Base-by-base conservation (phyloP, 2,888 invertebrate species). In the Lochmaea crataegi region DNA sequence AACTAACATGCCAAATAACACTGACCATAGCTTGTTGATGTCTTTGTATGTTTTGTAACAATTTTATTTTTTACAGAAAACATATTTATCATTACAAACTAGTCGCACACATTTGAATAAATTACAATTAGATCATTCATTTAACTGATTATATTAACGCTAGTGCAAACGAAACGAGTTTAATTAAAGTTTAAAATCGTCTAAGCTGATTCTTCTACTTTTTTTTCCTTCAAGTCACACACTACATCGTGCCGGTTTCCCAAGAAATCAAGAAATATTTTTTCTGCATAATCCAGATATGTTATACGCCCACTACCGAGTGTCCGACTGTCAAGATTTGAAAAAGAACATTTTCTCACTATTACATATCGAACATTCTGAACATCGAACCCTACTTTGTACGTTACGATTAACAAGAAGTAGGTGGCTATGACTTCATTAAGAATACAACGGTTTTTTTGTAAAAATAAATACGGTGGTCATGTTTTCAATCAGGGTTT, bases 261-360 rank as follows among this genome's bases (percentile, higher is more conserved):
- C 42, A 18, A 63, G 61, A 63, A 63, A 63, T 63, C 61, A 63
- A 63, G 61, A 63, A 63, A 63, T 63, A 63, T 42, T 41, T 63
- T 63, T 63, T 63, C 41, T 42, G 61, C 32, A 42, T 38, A 60
- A 38, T 18, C 18, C 42, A 14, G 61, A 63, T 42, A 42, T 63
- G 61, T 63, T 63, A n/a, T n/a, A 38, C 61, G 41, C 61, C 61
- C 61, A 63, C 61, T 42, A 18, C 16, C 41, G 16, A 63, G 18
- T 63, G 61, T 63, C 32, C 61, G 61, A 38, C 61, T 63, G 61
- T 63, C 61, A 63, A 63, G 61, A 63, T 63, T 63, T 63, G 61
- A 63, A 42, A 63, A 63, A 42, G 42, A 41, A 42, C 61, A 42
- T 63, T 63, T 41, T 38, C 38, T 41, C 41, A 63, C 61, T 18